Evolutionary conservation across 2,888 invertebrate genomes (phyloP), one percentile per base, ranked within the genome.

Genomic region (Nomada lathburiana): DNA sequence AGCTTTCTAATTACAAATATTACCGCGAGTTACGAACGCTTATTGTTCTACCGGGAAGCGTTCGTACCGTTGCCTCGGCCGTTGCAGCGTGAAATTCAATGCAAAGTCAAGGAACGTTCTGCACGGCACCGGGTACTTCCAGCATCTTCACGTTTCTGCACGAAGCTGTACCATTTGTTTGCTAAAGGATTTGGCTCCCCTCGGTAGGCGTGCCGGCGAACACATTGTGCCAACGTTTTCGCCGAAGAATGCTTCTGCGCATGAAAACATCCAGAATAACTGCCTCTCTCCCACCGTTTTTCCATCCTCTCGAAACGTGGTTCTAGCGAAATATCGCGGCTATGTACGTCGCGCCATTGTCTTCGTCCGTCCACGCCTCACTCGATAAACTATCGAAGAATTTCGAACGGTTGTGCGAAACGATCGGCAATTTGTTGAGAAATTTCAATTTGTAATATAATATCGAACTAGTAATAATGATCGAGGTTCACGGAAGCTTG

Each of bases 161-260:
- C 52, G 44, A 53, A 65, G 18, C 44, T 64, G 69, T 76, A 44
- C 59, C 71, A 52, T 67, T 65, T 57, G 80, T 72, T 80, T 72
- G 67, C 26, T 23, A n/a, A 79, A 68, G 52, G 79, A 78, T 78
- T 72, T 70, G 64, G 59, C 47, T 65, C 2, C 36, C 50, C 64
- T 55, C 13, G 62, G 63, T 72, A 71, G 63, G 67, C 63, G 79
- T 80, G 62, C 63, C 79, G 52, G 29, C 57, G 79, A 71, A 79
- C 79, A 78, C 79, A 72, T 72, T 78, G 57, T 68, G 59, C 59
- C 76, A 47, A 53, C 65, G 57, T 69, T 60, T 42, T 11, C 71
- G 26, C 26, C 26, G 57, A 71, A 78, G 62, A 55, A 80, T 72
- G 62, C 57, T 59, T 29, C 67, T 57, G 50, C 44, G 80, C 23